Evolutionary conservation across 2,797 vertebrate genomes (phyloP), one percentile per base, ranked within the genome.

Genomic region (Cossypha heuglini): DNA sequence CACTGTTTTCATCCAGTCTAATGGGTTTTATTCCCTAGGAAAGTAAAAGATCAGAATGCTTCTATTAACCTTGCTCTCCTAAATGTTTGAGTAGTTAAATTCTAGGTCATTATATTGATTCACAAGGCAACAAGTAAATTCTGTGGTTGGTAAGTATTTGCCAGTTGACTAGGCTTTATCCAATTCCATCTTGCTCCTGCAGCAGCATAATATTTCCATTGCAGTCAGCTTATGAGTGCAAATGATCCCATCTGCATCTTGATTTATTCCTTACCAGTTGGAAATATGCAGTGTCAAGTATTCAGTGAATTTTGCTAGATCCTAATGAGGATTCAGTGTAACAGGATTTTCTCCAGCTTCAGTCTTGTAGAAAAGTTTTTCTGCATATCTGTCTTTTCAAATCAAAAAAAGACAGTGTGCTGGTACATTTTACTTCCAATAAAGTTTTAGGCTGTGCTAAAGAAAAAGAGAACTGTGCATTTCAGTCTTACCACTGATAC

Each of bases 211-310:
- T 90, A 94, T 95, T 97, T 96, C 93, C 73, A 86, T 43, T 86
- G 93, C 93, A 96, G 90, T 91, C 86, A 93, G 81, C 72, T 93
- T 96, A 95, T 78, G 92, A 93, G 86, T 93, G 82, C 93, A 97
- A 97, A 97, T 93, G 94, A 94, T 95, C 66, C 48, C 75, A 88
- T 95, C 93, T 96, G 90, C 94, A 97, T 96, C 91, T 93, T 95
- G 93, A 96, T 95, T 95, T 96, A 96, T 95, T 96, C 97, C 93
- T 90, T 90, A 86, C 86, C 81, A 33, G 72, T n/a, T 96, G 94
- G 66, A 95, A 90, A 94, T 94, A 93, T 94, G 86, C 90, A 93
- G 95, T 93, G 93, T 96, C 93, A 95, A 93, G 81, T 96, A 91
- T 96, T 96, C 93, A 93, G 92, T 93, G 96, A 93, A 86, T 96